Conservation (phyloP, 1,140 invertebrate genomes). For the Aporrectodea caliginosa region DNA sequence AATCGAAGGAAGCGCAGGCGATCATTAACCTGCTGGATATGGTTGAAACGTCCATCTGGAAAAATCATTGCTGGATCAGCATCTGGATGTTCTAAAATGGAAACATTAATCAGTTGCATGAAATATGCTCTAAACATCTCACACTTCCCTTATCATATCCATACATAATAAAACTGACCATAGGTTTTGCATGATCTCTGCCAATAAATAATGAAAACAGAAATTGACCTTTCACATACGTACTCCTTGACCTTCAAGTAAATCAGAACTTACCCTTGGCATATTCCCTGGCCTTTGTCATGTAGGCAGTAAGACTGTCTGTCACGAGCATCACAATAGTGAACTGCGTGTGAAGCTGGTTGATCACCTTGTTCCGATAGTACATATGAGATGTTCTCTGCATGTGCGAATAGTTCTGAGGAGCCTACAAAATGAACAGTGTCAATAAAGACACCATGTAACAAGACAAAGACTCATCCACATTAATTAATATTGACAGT, state of each 20-base stretch:
- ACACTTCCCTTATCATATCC: no score
- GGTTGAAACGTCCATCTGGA: constrained; percentile 85
- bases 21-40: constrained; percentile 88
- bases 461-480: no score
- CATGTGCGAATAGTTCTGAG: constrained; percentile 66
- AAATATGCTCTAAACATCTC: no score
- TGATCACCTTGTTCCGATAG: constrained; percentile 76
- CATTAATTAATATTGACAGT: no score
- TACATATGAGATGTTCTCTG: constrained; percentile 55
- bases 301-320: constrained; percentile 84
- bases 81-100: constrained; percentile 64
- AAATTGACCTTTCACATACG: no score
- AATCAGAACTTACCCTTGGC: constrained; percentile 62
- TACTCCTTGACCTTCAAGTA: no score
- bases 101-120: no score
- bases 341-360: constrained; percentile 84
- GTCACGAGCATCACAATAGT: constrained; percentile 89
- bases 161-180: no score
- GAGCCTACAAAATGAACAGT: constrained; percentile 55
- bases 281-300: constrained; percentile 75
- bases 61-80: constrained; percentile 76
- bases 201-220: no score
- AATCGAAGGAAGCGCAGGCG: constrained; percentile 81
- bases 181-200: no score
- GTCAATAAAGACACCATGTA: no score